Percentiles rank a stretch among this genome's conserved stretches.
These are phyloP conservation scores for Drosophila setosimentum DNA, from an alignment of 2,888 invertebrate species.

Conservation along the genomic window DNA sequence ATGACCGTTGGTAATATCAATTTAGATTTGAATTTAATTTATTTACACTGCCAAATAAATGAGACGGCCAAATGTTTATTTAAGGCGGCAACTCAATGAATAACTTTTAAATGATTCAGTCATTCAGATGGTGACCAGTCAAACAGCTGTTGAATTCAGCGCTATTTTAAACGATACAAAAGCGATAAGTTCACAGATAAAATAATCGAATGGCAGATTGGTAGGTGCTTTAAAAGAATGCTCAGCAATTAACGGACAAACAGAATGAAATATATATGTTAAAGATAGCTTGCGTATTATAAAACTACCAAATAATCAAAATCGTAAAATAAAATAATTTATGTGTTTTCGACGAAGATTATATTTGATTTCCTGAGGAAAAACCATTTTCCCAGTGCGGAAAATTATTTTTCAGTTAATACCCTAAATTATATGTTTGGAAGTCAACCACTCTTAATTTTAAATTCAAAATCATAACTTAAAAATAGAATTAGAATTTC, in stretches of 20 bases:
- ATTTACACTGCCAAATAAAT: slow-evolving; percentile 67
- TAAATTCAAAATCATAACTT: not conserved
- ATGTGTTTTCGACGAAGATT: not conserved
- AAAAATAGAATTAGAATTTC: not conserved
- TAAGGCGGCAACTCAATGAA: slow-evolving; percentile 63
- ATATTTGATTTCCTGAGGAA: not conserved
- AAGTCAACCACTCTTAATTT: not conserved
- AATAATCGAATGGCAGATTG: not conserved
- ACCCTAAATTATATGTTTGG: not conserved
- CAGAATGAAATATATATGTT: not conserved
- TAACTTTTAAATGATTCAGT: slow-evolving; percentile 48
- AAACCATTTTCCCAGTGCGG: not conserved
- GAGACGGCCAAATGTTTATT: slow-evolving; percentile 55
- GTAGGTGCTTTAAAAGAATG: not conserved
- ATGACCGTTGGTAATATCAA: slow-evolving; percentile 65
- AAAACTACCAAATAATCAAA: not conserved
- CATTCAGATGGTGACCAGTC: slow-evolving; percentile 40
- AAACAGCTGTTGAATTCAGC: slow-evolving; percentile 27
- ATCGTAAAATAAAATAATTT: not conserved
- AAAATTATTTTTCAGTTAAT: not conserved
- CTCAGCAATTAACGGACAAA: not conserved
- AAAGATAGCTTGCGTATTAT: not conserved
- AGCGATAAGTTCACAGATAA: not conserved
- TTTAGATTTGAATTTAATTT: slow-evolving; percentile 79
- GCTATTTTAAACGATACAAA: slow-evolving; percentile 4